Evolutionary conservation across 2,888 invertebrate species (phyloP).

Genomic region (Spodoptera littoralis): DNA sequence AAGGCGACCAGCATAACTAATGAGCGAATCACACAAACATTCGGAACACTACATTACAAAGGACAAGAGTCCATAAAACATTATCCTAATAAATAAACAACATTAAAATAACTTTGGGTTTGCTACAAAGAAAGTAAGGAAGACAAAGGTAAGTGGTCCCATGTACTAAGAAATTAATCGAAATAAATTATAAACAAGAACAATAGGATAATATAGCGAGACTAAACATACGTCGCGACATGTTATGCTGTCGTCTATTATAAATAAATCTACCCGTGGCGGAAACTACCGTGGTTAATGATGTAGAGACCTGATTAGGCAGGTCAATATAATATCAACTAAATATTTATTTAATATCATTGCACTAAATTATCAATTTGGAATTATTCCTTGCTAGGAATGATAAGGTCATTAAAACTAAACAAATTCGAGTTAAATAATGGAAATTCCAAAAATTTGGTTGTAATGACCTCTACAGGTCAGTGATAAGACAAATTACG

Average conservation of each 20-base stretch:
- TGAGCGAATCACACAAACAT: slow-evolving; percentile 27
- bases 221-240: slow-evolving; percentile 48
- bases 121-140: slow-evolving; percentile 80
- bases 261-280: slow-evolving; percentile 67
- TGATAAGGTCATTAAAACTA: slow-evolving; percentile 81
- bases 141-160: slow-evolving; percentile 83
- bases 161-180: slow-evolving; percentile 62
- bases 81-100: slow-evolving; percentile 82
- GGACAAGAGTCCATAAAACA: slow-evolving; percentile 59
- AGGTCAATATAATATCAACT: slow-evolving; percentile 68
- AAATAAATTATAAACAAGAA: slow-evolving; percentile 76
- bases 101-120: slow-evolving; percentile 86
- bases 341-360: slow-evolving; percentile 82
- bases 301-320: slow-evolving; percentile 53
- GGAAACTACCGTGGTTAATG: slow-evolving; percentile 58
- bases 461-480: slow-evolving; percentile 21
- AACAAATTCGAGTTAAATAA: slow-evolving; percentile 82
- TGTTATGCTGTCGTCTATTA: slow-evolving; percentile 37
- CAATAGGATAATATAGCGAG: slow-evolving; percentile 63
- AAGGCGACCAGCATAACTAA: slow-evolving; percentile 8
- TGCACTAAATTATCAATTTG: slow-evolving; percentile 85
- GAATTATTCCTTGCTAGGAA: slow-evolving; percentile 85
- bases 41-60: slow-evolving; percentile 36
- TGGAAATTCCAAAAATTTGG: slow-evolving; percentile 59
- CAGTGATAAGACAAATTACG: slow-evolving; percentile 28